Percentiles rank a stretch among this genome's conserved stretches.
These are phyloP conservation scores for Xestoiulus laeticollis DNA, from an alignment of 2,888 invertebrate genomes.

Conservation along the genomic window DNA sequence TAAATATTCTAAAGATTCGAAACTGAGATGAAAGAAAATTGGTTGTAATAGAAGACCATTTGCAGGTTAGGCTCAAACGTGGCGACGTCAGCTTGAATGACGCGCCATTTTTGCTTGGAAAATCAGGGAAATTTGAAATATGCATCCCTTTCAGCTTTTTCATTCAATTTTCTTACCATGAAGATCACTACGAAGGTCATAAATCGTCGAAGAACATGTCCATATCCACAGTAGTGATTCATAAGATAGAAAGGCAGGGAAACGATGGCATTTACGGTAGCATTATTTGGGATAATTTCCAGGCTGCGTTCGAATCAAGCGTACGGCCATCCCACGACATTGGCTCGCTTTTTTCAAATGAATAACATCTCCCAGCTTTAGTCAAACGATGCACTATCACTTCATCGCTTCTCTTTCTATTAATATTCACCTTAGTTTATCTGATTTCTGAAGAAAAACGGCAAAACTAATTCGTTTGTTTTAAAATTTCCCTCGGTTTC, in stretches of 20 bases:
- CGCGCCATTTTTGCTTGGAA: slow-evolving; percentile 58
- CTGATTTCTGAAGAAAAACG: neutral
- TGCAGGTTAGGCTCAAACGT: slow-evolving; percentile 16
- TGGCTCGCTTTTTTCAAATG: slow-evolving; percentile 3
- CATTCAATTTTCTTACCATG: slow-evolving; percentile 14
- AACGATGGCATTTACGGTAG: slow-evolving; percentile 14
- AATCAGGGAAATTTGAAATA: slow-evolving; percentile 58
- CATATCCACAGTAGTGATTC: neutral
- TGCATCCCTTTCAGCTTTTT: slow-evolving; percentile 47
- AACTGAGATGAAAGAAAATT: neutral
- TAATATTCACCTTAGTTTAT: neutral
- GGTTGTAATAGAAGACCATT: neutral
- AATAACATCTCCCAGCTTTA: neutral
- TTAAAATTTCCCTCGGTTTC: slow-evolving; percentile 53
- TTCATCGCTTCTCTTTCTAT: neutral
- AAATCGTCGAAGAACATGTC: neutral
- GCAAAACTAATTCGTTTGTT: slow-evolving; percentile 47
- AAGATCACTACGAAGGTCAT: neutral
- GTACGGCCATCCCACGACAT: slow-evolving; percentile 19
- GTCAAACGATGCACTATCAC: slow-evolving; percentile 11
- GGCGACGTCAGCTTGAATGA: slow-evolving; percentile 56
- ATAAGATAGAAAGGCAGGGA: neutral
- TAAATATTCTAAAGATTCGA: neutral
- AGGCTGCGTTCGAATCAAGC: slow-evolving; percentile 28
- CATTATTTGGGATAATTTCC: slow-evolving; percentile 33